Evolutionary conservation across 2,888 invertebrate genomes (phyloP).

Genomic region (Listrodromus nycthemerus): DNA sequence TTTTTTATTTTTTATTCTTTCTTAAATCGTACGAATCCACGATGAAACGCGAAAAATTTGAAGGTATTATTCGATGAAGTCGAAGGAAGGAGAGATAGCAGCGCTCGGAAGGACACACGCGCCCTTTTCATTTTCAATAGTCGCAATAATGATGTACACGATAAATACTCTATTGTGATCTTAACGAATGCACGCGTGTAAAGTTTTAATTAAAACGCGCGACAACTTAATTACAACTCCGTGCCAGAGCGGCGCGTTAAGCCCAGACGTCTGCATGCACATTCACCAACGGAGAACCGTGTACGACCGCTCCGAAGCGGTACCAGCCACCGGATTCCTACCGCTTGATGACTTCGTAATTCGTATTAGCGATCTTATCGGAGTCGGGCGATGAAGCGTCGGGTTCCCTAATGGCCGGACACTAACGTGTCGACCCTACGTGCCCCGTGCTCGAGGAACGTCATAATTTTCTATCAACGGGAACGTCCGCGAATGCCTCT

Average conservation of each 20-base stretch:
- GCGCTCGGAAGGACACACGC: neutral
- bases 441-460: conserved; percentile 29
- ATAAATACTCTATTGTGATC: conserved; percentile 66
- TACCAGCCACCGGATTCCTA: conserved; percentile 42
- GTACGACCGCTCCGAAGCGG: neutral
- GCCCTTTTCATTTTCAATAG: neutral
- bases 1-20: neutral
- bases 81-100: neutral
- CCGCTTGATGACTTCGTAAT: conserved; percentile 72
- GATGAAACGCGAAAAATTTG: neutral
- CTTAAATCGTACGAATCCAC: neutral
- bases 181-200: conserved; percentile 64
- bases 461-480: conserved; percentile 63
- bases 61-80: neutral
- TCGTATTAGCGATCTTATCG: conserved; percentile 74
- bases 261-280: neutral
- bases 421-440: conserved; percentile 56
- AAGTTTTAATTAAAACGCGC: conserved; percentile 71
- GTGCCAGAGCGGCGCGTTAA: conserved; percentile 23
- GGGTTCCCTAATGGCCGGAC: conserved; percentile 68
- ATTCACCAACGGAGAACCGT: neutral
- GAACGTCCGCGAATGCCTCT: conserved; percentile 9
- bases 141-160: neutral
- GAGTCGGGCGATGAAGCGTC: conserved; percentile 25
- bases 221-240: conserved; percentile 66